Evolutionary conservation across 2,113 vertebrate species (phyloP), one percentile per base, ranked within the genome.

Genomic region (Macquaria australasica): DNA sequence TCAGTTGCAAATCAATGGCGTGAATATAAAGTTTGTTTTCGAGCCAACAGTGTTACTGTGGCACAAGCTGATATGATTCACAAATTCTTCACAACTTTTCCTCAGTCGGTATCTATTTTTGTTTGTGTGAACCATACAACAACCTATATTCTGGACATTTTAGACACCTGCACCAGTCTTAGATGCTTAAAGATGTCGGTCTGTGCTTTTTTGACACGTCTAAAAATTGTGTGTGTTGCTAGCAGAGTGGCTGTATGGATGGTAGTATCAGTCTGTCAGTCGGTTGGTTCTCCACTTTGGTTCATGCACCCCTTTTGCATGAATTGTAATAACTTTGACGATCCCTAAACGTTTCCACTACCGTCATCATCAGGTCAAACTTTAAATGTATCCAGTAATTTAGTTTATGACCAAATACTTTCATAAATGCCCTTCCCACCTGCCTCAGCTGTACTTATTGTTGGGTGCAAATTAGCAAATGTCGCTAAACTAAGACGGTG

Each of bases 1-100:
- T 64, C 75, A 73, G 34, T 8, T 73, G 21, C 43, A 58, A n/a
- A 64, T 59, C 21, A 77, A 53, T 11, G 21, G 20, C 25, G 53
- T 8, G 21, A 68, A 69, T 23, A 45, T 15, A 67, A 58, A 34
- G 43, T 12, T 18, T 78, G 67, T 48, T 20, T 48, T 43, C 53
- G n/a, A 34, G 15, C 43, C 41, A 75, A 62, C n/a, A 41, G n/a
- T 45, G 56, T 14, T 15, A 50, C 9, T 62, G 15, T 69, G n/a
- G 18, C 34, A 73, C 48, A 39, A 70, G 12, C 8, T 20, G 7
- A 34, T 3, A 56, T 55, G 11, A 48, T 6, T 63, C 7, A 50
- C 55, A 62, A 43, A 16, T 6, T 59, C 21, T 58, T 39, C 6
- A 53, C 28, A 63, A 37, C 21, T n/a, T 8, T 43, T 34, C 12